Percentiles rank a stretch among this genome's conserved stretches.
These are phyloP conservation scores for Altica lythri DNA, from an alignment of 2,888 invertebrate species.

Conservation along the genomic window DNA sequence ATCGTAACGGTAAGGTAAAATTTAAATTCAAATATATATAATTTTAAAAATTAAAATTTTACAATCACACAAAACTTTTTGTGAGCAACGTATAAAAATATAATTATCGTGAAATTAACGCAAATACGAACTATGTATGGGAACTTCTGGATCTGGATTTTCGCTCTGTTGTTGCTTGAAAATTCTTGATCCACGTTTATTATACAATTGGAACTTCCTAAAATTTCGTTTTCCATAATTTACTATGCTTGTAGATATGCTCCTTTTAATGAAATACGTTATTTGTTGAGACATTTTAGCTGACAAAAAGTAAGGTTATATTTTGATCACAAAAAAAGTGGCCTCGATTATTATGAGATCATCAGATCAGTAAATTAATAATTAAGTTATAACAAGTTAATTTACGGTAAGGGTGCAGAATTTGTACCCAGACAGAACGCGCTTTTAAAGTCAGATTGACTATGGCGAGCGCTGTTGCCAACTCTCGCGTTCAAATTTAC, in stretches of 20 bases:
- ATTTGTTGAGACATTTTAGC: no score
- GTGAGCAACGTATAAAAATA: not conserved
- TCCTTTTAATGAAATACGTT: conserved; percentile 56
- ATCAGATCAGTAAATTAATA: no score
- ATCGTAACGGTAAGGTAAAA: no score
- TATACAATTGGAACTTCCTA: conserved; percentile 74
- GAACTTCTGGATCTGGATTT: conserved; percentile 66
- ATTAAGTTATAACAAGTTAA: no score
- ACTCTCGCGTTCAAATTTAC: no score
- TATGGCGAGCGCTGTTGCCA: no score
- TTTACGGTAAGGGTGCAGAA: no score
- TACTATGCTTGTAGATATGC: conserved; percentile 60
- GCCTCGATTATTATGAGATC: no score
- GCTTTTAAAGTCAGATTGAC: no score
- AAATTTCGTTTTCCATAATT: conserved; percentile 78
- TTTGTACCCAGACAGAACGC: no score
- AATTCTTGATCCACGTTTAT: conserved; percentile 73
- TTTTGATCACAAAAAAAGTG: no score
- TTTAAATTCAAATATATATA: not conserved
- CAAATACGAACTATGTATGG: conserved; percentile 64
- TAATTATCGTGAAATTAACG: not conserved
- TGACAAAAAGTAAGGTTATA: no score
- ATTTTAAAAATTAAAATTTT: not conserved
- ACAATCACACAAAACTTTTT: not conserved
- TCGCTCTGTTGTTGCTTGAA: conserved; percentile 66